A percentile compares a stretch with the other conserved stretches of the same genome.
Conservation (phyloP, 2,797 vertebrate genomes). For the Erethizon dorsatum region DNA sequence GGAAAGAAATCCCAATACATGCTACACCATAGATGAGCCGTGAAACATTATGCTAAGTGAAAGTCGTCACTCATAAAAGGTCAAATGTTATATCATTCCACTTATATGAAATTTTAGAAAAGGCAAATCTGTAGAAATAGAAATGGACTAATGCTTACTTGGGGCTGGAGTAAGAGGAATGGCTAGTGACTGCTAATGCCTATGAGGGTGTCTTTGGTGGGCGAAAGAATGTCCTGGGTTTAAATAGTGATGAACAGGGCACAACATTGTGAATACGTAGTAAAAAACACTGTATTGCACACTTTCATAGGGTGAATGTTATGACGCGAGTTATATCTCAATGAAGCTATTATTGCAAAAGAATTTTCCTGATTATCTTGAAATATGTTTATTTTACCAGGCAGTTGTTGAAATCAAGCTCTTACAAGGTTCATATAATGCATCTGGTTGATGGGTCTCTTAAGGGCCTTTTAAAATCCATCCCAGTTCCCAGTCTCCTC, state of each 20-base stretch:
- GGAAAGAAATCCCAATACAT: background rate
- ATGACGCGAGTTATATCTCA: background rate
- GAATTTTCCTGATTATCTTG: conserved; percentile 31
- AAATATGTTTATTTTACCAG: conserved; percentile 42
- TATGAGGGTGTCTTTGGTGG: background rate
- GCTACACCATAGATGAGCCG: background rate
- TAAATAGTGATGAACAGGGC: background rate
- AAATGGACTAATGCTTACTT: background rate
- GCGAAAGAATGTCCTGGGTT: conserved; percentile 15
- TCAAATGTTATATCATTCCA: background rate
- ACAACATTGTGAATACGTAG: background rate
- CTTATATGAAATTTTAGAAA: conserved; percentile 13
- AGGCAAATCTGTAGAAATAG: conserved; percentile 9
- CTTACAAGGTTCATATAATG: background rate
- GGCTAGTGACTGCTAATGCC: background rate
- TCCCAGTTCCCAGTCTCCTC: background rate
- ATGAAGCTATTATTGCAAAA: conserved; percentile 46
- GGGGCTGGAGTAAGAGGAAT: background rate
- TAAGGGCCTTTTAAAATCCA: conserved; percentile 18
- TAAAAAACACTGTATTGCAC: background rate
- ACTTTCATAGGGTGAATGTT: background rate
- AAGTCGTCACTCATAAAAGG: background rate
- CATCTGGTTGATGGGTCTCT: background rate
- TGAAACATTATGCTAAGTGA: background rate
- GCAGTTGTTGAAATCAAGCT: conserved; percentile 9